phyloP scores from a whole-genome alignment of 2,797 vertebrate species.

The Naso thynnoides region DNA sequence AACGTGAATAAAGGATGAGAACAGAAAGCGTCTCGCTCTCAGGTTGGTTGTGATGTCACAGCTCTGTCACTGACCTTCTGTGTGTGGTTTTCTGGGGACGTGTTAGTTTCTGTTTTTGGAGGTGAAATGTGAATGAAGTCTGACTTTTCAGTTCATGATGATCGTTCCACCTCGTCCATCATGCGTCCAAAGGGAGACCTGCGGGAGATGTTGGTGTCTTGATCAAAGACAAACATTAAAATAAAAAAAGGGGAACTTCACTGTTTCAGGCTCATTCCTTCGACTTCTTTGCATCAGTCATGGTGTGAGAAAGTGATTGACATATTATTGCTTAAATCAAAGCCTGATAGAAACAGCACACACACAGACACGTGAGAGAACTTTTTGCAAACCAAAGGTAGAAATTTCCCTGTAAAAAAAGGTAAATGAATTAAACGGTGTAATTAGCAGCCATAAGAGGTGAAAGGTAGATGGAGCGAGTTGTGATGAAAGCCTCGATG shows the following conservation, averaged over 20 bases:
- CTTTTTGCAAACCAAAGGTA: no score
- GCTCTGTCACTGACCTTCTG: no score
- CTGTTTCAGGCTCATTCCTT: conserved; percentile 5
- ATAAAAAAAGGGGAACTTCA: neutral
- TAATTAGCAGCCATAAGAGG: neutral
- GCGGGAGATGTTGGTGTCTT: neutral
- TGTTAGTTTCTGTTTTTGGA: fast-evolving
- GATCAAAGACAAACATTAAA: neutral
- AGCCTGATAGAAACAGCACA: neutral
- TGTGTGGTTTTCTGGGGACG: no score
- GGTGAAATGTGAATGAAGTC: neutral
- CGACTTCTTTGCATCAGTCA: neutral
- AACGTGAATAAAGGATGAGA: neutral
- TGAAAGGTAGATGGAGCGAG: neutral
- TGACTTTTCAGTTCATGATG: neutral
- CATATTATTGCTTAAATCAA: no score
- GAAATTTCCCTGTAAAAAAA: no score
- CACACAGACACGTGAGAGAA: neutral
- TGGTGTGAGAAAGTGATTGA: no score
- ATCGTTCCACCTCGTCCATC: neutral
- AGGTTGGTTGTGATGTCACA: no score
- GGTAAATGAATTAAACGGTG: no score
- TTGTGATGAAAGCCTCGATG: neutral
- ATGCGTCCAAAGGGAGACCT: neutral
- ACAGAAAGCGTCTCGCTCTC: no score